phyloP scores from a whole-genome alignment of 1,140 invertebrate genomes.

The Tetramorium simillimum region DNA sequence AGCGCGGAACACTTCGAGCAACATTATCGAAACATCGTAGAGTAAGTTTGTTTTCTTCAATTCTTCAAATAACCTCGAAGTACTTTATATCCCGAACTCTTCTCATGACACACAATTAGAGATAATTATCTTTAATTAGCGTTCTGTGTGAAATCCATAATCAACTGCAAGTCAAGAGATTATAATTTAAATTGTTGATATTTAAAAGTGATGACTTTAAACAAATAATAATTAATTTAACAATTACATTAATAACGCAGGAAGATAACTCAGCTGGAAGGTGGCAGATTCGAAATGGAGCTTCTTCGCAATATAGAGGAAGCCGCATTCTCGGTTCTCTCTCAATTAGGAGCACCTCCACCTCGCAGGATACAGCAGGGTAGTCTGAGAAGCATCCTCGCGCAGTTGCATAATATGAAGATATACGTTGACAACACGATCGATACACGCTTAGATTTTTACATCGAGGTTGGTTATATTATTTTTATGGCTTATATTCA shows the following conservation, averaged over 20 bases:
- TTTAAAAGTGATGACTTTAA: neutral
- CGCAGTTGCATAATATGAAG: constrained; percentile 77
- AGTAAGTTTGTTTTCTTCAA: constrained; percentile 71
- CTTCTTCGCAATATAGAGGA: constrained; percentile 79
- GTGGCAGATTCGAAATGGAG: constrained; percentile 75
- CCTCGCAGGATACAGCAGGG: constrained; percentile 79
- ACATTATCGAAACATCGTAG: constrained; percentile 69
- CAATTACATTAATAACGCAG: constrained; percentile 57
- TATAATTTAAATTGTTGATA: constrained; percentile 8
- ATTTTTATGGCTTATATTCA: neutral
- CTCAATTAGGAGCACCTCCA: constrained; percentile 77
- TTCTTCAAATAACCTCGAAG: neutral
- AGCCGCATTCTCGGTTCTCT: constrained; percentile 78
- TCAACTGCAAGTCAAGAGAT: neutral
- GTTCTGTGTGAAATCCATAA: neutral
- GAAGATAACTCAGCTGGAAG: constrained; percentile 71
- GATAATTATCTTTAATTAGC: neutral
- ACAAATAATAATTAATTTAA: constrained; percentile 43
- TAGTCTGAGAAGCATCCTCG: constrained; percentile 70
- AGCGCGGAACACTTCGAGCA: constrained; percentile 79
- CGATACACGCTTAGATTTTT: constrained; percentile 81
- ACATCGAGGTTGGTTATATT: constrained; percentile 78
- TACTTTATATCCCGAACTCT: neutral
- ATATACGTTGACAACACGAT: constrained; percentile 75
- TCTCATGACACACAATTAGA: neutral